Base-by-base conservation (phyloP, 2,797 vertebrate genomes). In the Dryobates pubescens region DNA sequence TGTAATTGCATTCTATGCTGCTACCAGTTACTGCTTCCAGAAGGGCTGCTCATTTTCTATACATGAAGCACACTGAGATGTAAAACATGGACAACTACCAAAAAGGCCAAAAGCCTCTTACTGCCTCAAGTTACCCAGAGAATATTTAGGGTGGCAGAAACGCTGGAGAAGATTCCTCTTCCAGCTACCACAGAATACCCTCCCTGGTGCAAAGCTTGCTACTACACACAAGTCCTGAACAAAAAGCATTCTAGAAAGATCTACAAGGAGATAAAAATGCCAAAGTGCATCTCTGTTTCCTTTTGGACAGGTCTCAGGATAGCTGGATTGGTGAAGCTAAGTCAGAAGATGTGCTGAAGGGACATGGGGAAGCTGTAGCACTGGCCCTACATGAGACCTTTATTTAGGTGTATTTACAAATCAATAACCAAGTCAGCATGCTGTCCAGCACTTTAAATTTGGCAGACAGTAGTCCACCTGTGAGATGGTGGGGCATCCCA, bases 31-130 rank as follows among this genome's bases (percentile, higher is more conserved):
- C 1, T 38, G 19, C n/a, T 62, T 80, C 49, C 65, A 30, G 17
- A 80, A 78, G 47, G 38, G 63, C 38, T 13, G n/a, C 27, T 85
- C 30, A 2, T 54, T 72, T 81, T 65, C 67, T 61, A 19, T 27
- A 72, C 17, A 7, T 8, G 22, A 24, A 36, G 27, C 53, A 71
- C n/a, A 32, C 5, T 0, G 1, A 58, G 47, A 41, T 32, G 26
- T 13, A 41, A 62, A 38, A 56, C 6, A 24, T 2, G 61, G 65
- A 91, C 45, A 73, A 45, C 2, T 0, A 32, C 36, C 22, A 43
- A 58, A 43, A 70, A 57, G 19, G 8, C 23, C 67, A 61, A 51
- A 79, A 26, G 13, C 18, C 71, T 49, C 36, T 77, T 36, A 45
- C 0, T 58, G 34, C 51, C 26, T 71, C 34, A 26, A 27, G 10